Evolutionary conservation across 2,888 invertebrate genomes (phyloP).

Genomic region (Eupsilia transversa): DNA sequence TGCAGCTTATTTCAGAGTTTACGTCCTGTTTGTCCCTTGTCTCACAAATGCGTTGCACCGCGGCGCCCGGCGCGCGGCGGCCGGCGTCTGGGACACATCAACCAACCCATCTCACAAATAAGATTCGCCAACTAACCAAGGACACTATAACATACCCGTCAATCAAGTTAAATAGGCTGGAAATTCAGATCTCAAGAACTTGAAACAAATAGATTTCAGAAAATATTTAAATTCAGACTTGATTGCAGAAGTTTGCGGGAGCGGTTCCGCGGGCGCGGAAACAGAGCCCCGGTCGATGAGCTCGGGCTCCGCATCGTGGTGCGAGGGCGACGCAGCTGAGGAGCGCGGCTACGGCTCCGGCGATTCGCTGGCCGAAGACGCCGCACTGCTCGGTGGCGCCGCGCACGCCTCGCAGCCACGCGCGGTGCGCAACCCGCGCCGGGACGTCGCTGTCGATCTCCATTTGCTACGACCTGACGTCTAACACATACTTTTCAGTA

Average conservation of each 20-base stretch:
- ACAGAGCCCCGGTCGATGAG: slow-evolving; percentile 85
- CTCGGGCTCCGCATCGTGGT: slow-evolving; percentile 89
- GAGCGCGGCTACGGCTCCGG: slow-evolving; percentile 90
- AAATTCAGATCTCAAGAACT: background rate
- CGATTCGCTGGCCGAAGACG: slow-evolving; percentile 88
- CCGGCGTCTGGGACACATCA: background rate
- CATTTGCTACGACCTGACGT: slow-evolving; percentile 87
- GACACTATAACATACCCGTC: slow-evolving; percentile 3
- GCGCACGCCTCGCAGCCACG: slow-evolving; percentile 76
- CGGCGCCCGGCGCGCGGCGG: background rate
- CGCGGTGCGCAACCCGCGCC: slow-evolving; percentile 80
- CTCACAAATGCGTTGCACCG: background rate
- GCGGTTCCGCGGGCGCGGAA: slow-evolving; percentile 87
- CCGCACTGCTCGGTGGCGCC: slow-evolving; percentile 83
- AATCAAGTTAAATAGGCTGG: background rate
- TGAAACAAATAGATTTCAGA: slow-evolving; percentile 20
- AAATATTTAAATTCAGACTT: slow-evolving; percentile 54
- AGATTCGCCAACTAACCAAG: slow-evolving; percentile 17
- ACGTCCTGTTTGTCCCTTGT: slow-evolving; percentile 28
- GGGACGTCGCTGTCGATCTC: slow-evolving; percentile 87
- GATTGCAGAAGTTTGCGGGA: slow-evolving; percentile 87
- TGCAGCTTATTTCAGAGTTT: slow-evolving; percentile 40
- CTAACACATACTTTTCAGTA: slow-evolving; percentile 66
- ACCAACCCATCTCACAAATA: slow-evolving; percentile 21
- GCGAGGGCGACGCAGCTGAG: slow-evolving; percentile 88